These are phyloP conservation scores for Mesitornis unicolor DNA, from an alignment of 2,113 vertebrate species.

Conservation along the genomic window DNA sequence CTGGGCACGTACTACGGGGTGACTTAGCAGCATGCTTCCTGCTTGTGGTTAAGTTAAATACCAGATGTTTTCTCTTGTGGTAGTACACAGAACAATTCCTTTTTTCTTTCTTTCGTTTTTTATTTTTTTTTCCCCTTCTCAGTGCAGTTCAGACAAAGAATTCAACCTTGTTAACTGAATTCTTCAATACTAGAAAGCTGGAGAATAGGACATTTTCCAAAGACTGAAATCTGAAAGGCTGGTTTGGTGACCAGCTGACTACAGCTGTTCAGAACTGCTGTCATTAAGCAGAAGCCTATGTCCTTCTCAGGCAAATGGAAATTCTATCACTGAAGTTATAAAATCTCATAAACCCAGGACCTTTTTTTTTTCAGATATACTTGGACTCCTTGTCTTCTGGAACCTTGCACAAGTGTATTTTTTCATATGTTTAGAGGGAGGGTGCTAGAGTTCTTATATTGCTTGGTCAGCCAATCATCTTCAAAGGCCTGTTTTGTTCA, in stretches of 20 bases:
- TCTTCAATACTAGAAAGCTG: not conserved
- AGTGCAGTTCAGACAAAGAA: not conserved
- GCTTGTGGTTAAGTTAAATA: conserved; percentile 22
- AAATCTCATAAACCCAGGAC: not conserved
- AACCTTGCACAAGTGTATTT: accelerated
- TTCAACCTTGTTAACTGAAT: not conserved
- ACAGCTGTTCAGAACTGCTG: not conserved
- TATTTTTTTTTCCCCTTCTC: not conserved
- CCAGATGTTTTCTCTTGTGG: not conserved
- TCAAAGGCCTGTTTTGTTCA: not conserved
- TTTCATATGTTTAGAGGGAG: not conserved
- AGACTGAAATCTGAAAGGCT: not conserved
- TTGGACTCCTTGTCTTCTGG: not conserved
- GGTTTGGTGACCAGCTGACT: not conserved
- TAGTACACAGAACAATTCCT: not conserved
- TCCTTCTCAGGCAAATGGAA: not conserved
- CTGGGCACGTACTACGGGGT: not conserved
- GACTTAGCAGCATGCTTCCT: not conserved
- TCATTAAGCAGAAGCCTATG: not conserved
- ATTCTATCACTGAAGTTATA: not conserved
- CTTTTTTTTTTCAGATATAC: not conserved
- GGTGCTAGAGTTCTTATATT: not conserved
- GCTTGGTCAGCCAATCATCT: not conserved
- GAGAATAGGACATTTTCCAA: not conserved
- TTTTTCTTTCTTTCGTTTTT: not conserved